Base-by-base conservation (phyloP, 2,797 vertebrate species). In the Phrynocephalus forsythii region DNA sequence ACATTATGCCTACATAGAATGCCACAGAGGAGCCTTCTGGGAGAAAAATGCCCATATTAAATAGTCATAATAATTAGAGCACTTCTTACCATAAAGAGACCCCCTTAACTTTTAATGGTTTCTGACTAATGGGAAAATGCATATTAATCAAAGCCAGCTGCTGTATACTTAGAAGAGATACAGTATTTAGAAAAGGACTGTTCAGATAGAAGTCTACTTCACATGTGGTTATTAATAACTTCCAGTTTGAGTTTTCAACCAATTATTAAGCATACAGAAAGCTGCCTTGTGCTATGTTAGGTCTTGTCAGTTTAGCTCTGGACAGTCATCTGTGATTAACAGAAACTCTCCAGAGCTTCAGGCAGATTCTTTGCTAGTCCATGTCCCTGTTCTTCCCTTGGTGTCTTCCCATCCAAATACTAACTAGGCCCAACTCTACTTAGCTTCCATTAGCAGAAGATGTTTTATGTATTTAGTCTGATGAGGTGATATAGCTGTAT, bases 101-200 rank as follows among this genome's bases (percentile, higher is more conserved):
- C 83, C 81, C 56, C 94, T 93, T 85, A 88, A 88, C 52, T 87
- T 92, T 93, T 87, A 80, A 86, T 89, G 66, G 56, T 90, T 84
- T 0, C 0, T 92, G 76, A 86, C 81, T 93, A 71, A 81, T 92
- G 87, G 26, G 15, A n/a, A 80, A 86, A 78, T 30, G 6, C 33
- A 71, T 78, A n/a, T 71, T 56, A n/a, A 30, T 52, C 80, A 52
- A 44, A 60, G 18, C 5, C 78, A 78, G 60, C 5, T 26, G 6
- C 48, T 48, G 10, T 24, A 71, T 71, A 60, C 11, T 71, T 16
- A 67, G 26, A 60, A 48, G 73, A 28, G 10, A 3, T 78, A 44
- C 38, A 44, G 38, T 44, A 44, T 56, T 79, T 83, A 28, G 9
- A 56, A 68, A 77, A 16, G 30, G 22, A 9, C 24, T 79, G 26